Evolutionary conservation across 2,888 invertebrate genomes (phyloP).

Genomic region (Folsomia candida): DNA sequence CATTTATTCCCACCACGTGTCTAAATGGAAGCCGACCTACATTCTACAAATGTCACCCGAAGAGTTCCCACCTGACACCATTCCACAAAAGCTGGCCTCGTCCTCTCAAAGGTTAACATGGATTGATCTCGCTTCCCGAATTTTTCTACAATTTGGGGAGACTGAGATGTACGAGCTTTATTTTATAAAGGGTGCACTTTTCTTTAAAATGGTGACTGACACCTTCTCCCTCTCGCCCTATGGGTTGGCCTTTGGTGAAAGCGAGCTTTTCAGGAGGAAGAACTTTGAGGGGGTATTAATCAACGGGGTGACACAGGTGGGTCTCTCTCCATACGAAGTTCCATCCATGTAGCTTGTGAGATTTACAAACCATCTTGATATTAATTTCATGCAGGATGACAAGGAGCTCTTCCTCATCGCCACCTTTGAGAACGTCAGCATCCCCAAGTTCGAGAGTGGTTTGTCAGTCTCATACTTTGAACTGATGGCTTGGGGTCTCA

Average conservation of each 20-base stretch:
- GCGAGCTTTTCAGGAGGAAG: not conserved
- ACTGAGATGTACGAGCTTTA: not conserved
- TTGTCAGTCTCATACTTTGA: not conserved
- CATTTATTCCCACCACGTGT: not conserved
- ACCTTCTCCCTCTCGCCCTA: not conserved
- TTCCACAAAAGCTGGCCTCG: not conserved
- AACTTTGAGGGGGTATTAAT: not conserved
- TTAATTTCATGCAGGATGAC: conserved; percentile 5
- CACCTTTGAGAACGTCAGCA: not conserved
- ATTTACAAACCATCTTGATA: not conserved
- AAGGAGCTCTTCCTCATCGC: not conserved
- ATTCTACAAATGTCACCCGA: not conserved
- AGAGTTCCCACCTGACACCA: not conserved
- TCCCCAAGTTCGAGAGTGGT: not conserved
- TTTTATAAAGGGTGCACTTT: not conserved
- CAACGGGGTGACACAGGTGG: conserved; percentile 8
- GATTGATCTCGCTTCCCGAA: not conserved
- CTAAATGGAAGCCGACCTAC: not conserved
- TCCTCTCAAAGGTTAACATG: not conserved
- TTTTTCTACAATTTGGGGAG: not conserved
- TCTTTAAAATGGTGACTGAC: not conserved
- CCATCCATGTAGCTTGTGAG: too few relatives aligned
- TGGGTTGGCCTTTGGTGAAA: not conserved
- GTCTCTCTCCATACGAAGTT: too few relatives aligned
- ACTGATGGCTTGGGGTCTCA: conserved; percentile 5